phyloP scores from a whole-genome alignment of 2,797 vertebrate genomes.

The Denticeps clupeoides region DNA sequence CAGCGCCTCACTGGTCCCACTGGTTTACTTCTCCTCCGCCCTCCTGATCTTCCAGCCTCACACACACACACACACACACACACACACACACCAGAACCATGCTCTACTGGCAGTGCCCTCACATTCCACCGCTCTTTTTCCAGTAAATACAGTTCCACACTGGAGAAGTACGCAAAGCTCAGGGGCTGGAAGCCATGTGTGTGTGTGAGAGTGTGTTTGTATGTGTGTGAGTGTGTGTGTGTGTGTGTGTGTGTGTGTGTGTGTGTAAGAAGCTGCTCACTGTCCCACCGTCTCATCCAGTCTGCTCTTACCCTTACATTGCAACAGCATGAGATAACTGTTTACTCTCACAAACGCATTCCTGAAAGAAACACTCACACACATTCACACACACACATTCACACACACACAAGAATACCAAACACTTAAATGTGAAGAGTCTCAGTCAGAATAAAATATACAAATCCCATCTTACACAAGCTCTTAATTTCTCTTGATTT shows the following conservation, averaged over 20 bases:
- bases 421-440: too few species aligned
- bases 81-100: too few species aligned
- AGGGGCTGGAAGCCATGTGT: too few species aligned
- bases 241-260: slow-evolving; percentile 4
- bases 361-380: slow-evolving; percentile 37
- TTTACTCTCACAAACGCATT: slow-evolving; percentile 54
- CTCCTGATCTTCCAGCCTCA: not conserved
- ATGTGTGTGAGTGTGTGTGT: slow-evolving; percentile 19
- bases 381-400: too few species aligned
- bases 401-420: too few species aligned
- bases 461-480: too few species aligned
- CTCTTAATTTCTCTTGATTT: too few species aligned
- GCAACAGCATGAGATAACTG: slow-evolving; percentile 56
- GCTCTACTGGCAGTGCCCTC: not conserved
- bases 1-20: slow-evolving; percentile 16
- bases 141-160: not conserved
- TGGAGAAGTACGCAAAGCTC: too few species aligned
- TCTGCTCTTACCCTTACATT: slow-evolving; percentile 47
- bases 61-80: not conserved
- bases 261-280: slow-evolving; percentile 26
- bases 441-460: too few species aligned
- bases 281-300: slow-evolving; percentile 31
- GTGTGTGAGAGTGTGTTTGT: too few species aligned
- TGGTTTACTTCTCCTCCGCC: slow-evolving; percentile 15
- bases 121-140: slow-evolving; percentile 10